phyloP scores from a whole-genome alignment of 2,797 vertebrate genomes.

The Peromyscus nudipes region DNA sequence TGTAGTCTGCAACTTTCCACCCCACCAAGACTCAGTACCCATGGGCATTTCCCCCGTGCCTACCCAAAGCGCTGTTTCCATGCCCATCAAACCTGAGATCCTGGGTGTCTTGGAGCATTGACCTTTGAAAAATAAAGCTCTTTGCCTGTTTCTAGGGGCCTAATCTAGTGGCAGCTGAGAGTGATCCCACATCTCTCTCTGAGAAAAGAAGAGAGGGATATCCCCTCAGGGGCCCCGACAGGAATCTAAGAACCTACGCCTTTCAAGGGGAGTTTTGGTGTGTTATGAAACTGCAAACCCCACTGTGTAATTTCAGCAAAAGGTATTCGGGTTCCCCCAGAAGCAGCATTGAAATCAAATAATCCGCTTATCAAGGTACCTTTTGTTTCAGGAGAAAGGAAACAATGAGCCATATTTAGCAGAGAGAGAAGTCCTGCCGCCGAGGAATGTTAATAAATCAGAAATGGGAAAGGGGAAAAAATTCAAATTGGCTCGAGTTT shows the following conservation, averaged over 20 bases:
- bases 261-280: neutral
- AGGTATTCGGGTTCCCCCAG: neutral
- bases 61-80: rapidly evolving
- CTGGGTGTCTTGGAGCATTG: neutral
- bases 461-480: neutral
- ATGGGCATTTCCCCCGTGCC: no score
- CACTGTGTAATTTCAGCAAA: constrained; percentile 60
- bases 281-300: neutral
- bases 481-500: neutral
- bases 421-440: constrained; percentile 53
- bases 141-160: neutral
- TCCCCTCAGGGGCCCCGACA: neutral
- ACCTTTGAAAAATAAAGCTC: neutral
- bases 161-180: neutral
- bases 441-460: constrained; percentile 71
- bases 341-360: constrained; percentile 54
- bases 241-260: neutral
- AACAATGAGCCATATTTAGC: constrained; percentile 32
- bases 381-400: constrained; percentile 74
- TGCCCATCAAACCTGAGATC: rapidly evolving
- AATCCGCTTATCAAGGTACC: constrained; percentile 74
- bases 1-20: rapidly evolving
- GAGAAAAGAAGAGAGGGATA: neutral
- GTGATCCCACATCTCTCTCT: neutral
- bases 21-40: neutral